phyloP scores from a whole-genome alignment of 2,113 vertebrate species.

The Myrmecophaga tridactyla region DNA sequence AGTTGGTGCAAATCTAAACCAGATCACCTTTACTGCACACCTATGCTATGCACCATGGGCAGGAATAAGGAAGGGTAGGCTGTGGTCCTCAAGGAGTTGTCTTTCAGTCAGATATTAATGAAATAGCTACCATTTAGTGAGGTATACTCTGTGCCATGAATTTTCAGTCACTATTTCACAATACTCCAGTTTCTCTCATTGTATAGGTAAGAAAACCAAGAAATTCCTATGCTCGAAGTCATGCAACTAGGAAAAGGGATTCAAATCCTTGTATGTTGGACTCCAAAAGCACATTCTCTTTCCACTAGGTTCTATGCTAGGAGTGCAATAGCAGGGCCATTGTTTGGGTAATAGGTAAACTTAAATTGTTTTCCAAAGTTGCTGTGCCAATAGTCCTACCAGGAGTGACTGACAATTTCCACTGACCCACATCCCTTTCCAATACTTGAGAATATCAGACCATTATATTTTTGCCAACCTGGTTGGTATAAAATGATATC shows the following conservation, averaged over 20 bases:
- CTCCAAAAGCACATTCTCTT: not conserved
- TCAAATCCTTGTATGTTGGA: not conserved
- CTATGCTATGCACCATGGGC: not conserved
- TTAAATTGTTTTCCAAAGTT: not conserved
- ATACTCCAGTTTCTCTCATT: not conserved
- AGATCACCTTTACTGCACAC: not conserved
- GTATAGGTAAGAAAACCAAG: not conserved
- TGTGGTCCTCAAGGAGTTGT: not conserved
- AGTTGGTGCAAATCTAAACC: not conserved
- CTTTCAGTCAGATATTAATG: not conserved
- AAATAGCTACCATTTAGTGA: not conserved
- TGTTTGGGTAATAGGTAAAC: not conserved
- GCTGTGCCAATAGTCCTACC: too few relatives aligned
- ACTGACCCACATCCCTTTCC: rapidly evolving
- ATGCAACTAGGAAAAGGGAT: not conserved
- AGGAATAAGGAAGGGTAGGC: not conserved
- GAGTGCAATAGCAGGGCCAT: not conserved
- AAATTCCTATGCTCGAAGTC: not conserved
- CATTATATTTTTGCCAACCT: not conserved
- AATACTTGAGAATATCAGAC: not conserved
- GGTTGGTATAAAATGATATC: not conserved
- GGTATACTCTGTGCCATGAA: not conserved
- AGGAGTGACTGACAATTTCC: too few relatives aligned
- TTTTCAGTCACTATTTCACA: not conserved
- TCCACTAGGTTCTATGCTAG: not conserved